A percentile compares a stretch with the other conserved stretches of the same genome.
Evolutionary conservation across 2,113 vertebrate genomes (phyloP).

Genomic region (Pyxicephalus adspersus): DNA sequence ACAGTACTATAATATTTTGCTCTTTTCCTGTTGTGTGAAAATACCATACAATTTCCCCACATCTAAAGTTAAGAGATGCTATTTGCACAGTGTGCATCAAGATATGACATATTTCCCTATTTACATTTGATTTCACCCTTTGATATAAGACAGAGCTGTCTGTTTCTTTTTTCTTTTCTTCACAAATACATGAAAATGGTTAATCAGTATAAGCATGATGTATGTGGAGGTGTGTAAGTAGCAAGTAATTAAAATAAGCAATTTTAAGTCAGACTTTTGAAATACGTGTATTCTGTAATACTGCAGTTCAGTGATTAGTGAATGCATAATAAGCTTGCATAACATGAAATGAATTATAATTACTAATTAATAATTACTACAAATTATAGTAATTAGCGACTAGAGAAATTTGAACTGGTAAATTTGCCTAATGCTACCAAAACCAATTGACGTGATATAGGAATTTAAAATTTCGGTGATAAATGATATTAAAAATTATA

Average conservation of each 20-base stretch:
- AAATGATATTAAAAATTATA: too few species aligned
- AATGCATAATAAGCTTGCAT: background rate
- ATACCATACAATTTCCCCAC: constrained; percentile 49
- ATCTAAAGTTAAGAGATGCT: constrained; percentile 44
- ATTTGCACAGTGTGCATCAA: constrained; percentile 51
- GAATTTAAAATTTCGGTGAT: too few species aligned
- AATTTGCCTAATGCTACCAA: too few species aligned
- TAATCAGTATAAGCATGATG: background rate
- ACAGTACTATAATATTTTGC: constrained; percentile 41
- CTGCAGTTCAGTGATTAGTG: background rate
- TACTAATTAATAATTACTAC: too few species aligned
- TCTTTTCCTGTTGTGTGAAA: constrained; percentile 35
- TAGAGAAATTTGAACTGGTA: too few species aligned
- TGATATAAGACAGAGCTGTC: background rate
- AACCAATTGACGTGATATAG: too few species aligned
- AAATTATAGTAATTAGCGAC: too few species aligned
- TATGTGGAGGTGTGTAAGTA: background rate
- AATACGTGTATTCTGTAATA: background rate
- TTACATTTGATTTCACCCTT: constrained; percentile 32
- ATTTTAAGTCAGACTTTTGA: too few species aligned
- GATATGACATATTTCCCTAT: constrained; percentile 25
- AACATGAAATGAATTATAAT: too few species aligned
- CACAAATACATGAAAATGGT: background rate
- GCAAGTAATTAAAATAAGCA: background rate
- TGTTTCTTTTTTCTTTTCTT: background rate